Evolutionary conservation across 92 coral and sea anemone genomes (phyloP), one percentile per base, ranked within the genome.

Genomic region (Actinostola sp.): DNA sequence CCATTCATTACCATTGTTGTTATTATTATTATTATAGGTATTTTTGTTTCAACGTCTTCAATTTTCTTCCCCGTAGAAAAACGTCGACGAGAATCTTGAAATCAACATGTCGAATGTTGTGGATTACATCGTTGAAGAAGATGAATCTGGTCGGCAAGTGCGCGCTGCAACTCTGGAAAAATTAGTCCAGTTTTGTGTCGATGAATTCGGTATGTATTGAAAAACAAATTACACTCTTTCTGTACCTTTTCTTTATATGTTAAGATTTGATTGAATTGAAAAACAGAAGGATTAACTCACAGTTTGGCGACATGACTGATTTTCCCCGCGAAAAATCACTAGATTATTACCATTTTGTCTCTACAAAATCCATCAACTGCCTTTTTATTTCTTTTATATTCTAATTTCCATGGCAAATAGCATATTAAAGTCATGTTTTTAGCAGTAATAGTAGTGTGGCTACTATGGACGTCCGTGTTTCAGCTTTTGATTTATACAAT

Each of bases 81-180:
- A 11, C 27, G 31, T 53, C 25, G 59, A 25, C 1, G 17, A 25
- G 45, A n/a, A 13, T 35, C 21, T 36, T 4, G 42, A 36, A 58
- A 35, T 17, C 36, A 29, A 26, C 8, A 68, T 68, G 73, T 67
- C 73, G 25, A 49, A 16, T 39, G 41, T 29, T 3, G 84, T 70
- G 42, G 88, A 76, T 72, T 68, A 68, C 46, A 85, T 83, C 61
- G 71, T 49, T 27, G 88, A 80, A 43, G 88, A 90, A 66, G 87
- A 87, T n/a, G 81, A 74, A 8, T 43, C 64, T 39, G 79, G 78
- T 0, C 65, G 66, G 20, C 67, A 76, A 23, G 60, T 51, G 3
- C 75, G 88, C 50, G 97, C 94, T 11, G 97, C 97, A 0, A 88
- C 92, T 10, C 67, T 92, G 77, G 98, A 94, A 42, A 92, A 86